Percentiles rank a stretch among this genome's conserved stretches.
These are phyloP conservation scores for Mormyrus lacerda DNA, from an alignment of 2,113 vertebrate species.

Conservation along the genomic window DNA sequence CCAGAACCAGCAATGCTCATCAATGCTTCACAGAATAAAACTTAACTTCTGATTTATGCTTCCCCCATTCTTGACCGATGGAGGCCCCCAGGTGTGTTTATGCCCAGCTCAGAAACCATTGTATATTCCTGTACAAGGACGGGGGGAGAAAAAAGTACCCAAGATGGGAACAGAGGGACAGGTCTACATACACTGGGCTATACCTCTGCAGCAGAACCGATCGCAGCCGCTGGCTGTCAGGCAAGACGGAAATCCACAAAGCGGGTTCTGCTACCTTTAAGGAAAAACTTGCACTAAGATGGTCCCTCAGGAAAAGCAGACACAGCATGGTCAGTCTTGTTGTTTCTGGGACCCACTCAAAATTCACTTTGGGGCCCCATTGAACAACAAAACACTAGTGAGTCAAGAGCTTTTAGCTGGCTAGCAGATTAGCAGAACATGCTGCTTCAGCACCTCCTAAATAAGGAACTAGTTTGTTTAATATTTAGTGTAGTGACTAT, in stretches of 20 bases:
- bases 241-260: neutral
- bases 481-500: neutral
- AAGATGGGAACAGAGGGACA: neutral
- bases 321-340: neutral
- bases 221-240: neutral
- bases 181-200: neutral
- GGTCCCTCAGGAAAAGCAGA: neutral
- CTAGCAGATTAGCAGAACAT: neutral
- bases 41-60: neutral
- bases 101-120: neutral
- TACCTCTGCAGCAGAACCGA: neutral
- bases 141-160: neutral
- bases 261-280: neutral
- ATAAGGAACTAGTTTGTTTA: neutral
- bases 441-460: neutral
- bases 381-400: no score
- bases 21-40: constrained; percentile 1
- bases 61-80: neutral
- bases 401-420: neutral
- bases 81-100: neutral
- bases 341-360: neutral
- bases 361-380: neutral
- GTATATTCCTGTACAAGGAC: neutral
- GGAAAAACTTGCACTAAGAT: neutral
- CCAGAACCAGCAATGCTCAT: neutral